Evolutionary conservation across 2,888 invertebrate genomes (phyloP), one percentile per base, ranked within the genome.

Genomic region (Pyralis farinalis): DNA sequence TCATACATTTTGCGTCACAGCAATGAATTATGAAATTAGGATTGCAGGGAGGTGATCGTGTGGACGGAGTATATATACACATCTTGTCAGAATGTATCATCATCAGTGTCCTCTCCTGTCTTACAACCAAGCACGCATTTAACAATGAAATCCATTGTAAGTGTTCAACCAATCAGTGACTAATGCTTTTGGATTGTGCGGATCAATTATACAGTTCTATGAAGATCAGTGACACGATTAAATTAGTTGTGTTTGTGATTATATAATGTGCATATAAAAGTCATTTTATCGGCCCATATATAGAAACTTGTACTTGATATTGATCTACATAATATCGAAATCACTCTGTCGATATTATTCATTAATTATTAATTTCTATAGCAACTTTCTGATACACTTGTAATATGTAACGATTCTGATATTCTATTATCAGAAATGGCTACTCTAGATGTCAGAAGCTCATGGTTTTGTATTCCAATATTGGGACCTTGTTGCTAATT

Each of bases 91-190:
- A 80, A 75, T 75, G 60, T 63, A 56, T 67, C 49, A 64, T 55
- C 66, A 81, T 77, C 80, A 86, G 77, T n/a, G n/a, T n/a, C n/a
- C n/a, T n/a, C n/a, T n/a, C n/a, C n/a, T 67, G 59, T 68, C 63
- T 56, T 51, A 65, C 55, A 55, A 68, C 55, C 65, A 66, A 53
- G 53, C 56, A 71, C 64, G 51, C 44, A 44, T 54, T 61, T 37
- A 42, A 82, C 72, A 73, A 88, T 88, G 88, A 86, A 84, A 71
- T 78, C 72, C 56, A 68, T 85, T 73, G 88, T 88, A 83, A 87
- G 88, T 87, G 65, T 50, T 47, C 16, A 16, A 29, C 45, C 42
- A 30, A 47, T 30, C 33, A 51, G 47, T 50, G 51, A 42, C 56
- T 40, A 34, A 29, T 25, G 34, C 30, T 37, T n/a, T 3, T 9